Conservation (phyloP, 1,140 invertebrate species). For the Daktulosphaira vitifoliae region DNA sequence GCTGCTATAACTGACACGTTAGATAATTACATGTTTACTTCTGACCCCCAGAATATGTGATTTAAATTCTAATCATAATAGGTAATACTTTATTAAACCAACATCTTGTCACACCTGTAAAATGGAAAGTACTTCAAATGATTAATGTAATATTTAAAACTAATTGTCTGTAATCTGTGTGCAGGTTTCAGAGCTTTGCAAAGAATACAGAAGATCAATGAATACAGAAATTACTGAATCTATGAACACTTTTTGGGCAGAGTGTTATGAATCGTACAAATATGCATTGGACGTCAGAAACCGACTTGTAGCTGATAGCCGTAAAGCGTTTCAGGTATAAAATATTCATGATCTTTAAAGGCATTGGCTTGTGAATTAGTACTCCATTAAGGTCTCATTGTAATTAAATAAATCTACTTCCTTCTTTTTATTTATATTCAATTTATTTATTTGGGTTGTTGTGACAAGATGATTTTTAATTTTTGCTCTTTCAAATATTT, state of each 20-base stretch:
- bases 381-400: background rate
- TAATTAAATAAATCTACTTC: background rate
- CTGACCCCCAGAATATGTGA: slow-evolving; percentile 8
- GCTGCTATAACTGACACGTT: slow-evolving; percentile 14
- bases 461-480: background rate
- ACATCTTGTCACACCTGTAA: slow-evolving; percentile 22
- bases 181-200: slow-evolving; percentile 27
- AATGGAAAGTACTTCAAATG: slow-evolving; percentile 24
- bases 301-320: slow-evolving; percentile 50
- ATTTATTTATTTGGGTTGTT: background rate
- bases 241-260: slow-evolving; percentile 52
- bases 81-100: slow-evolving; percentile 8
- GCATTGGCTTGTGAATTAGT: background rate
- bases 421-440: background rate
- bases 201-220: slow-evolving; percentile 40
- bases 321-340: slow-evolving; percentile 51
- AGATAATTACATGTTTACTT: slow-evolving; percentile 23
- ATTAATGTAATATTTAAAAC: slow-evolving; percentile 6
- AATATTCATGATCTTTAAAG: too few relatives aligned
- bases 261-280: slow-evolving; percentile 53
- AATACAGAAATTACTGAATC: slow-evolving; percentile 46
- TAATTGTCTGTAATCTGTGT: background rate
- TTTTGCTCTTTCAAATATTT: background rate
- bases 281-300: slow-evolving; percentile 50
- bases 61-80: slow-evolving; percentile 25